phyloP scores from a whole-genome alignment of 2,797 vertebrate genomes.

The Malacoraja senta region DNA sequence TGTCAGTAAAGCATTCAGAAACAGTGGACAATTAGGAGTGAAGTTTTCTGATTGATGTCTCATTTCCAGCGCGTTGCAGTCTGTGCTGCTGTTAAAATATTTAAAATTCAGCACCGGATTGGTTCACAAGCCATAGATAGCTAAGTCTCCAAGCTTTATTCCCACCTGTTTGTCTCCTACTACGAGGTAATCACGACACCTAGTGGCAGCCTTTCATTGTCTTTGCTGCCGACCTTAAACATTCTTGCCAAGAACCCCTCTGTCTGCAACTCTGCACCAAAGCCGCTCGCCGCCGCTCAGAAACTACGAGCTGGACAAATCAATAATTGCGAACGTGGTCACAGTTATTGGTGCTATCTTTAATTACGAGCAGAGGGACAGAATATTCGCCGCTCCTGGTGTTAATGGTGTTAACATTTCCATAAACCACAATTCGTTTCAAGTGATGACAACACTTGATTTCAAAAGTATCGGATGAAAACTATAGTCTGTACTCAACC shows the following conservation, averaged over 20 bases:
- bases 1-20: constrained; percentile 16
- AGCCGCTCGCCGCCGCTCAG: background rate
- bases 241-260: background rate
- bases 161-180: background rate
- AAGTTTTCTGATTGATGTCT: constrained; percentile 22
- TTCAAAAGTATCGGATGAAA: background rate
- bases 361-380: background rate
- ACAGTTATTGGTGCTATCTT: background rate
- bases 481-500: background rate
- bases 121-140: background rate
- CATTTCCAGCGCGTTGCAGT: constrained; percentile 26
- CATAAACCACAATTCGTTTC: background rate
- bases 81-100: constrained; percentile 24
- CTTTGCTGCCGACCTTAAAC: background rate
- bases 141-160: background rate
- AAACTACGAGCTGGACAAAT: background rate
- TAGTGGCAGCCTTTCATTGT: constrained; percentile 17
- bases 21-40: constrained; percentile 16
- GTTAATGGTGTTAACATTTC: background rate
- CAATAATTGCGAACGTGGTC: background rate
- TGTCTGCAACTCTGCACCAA: background rate
- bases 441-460: background rate
- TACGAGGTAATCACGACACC: constrained; percentile 10
- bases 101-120: background rate
- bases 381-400: background rate